Evolutionary conservation across 2,888 invertebrate genomes (phyloP).

Genomic region (Gordius sp.): DNA sequence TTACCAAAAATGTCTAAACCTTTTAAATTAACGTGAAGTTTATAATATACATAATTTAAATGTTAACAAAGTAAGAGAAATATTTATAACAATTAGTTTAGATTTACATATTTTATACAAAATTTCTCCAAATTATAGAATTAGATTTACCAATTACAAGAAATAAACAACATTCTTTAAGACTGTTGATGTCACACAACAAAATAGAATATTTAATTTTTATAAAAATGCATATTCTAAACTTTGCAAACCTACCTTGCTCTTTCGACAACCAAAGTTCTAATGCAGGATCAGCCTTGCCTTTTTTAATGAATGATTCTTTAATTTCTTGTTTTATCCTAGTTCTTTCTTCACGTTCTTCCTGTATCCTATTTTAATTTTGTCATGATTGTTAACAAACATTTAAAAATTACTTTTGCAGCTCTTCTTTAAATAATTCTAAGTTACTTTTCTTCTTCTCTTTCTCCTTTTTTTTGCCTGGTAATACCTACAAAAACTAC

Average conservation of each 20-base stretch:
- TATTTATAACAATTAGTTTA: too few species aligned
- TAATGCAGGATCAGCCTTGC: constrained; percentile 9
- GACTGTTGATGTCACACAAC: background rate
- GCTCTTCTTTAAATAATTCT: constrained; percentile 87
- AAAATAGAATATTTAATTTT: background rate
- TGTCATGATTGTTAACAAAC: constrained; percentile 15
- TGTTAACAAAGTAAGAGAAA: too few species aligned
- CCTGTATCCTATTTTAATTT: constrained; percentile 50
- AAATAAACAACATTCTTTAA: too few species aligned
- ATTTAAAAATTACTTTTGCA: constrained; percentile 46
- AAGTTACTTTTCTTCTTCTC: constrained; percentile 84
- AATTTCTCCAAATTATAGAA: background rate
- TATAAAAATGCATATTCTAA: background rate
- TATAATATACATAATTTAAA: too few species aligned
- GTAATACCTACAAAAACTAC: constrained; percentile 18
- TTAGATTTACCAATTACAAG: too few species aligned
- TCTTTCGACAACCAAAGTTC: background rate
- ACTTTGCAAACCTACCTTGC: background rate
- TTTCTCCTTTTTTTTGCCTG: constrained; percentile 40
- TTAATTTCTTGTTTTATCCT: constrained; percentile 39
- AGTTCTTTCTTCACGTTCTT: constrained; percentile 79
- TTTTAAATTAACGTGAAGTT: too few species aligned
- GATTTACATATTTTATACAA: background rate
- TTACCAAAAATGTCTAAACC: too few species aligned
- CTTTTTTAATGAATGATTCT: constrained; percentile 22